Percentiles rank a stretch among this genome's conserved stretches.
Conservation (phyloP, 2,113 vertebrate species). For the Caracal caracal region DNA sequence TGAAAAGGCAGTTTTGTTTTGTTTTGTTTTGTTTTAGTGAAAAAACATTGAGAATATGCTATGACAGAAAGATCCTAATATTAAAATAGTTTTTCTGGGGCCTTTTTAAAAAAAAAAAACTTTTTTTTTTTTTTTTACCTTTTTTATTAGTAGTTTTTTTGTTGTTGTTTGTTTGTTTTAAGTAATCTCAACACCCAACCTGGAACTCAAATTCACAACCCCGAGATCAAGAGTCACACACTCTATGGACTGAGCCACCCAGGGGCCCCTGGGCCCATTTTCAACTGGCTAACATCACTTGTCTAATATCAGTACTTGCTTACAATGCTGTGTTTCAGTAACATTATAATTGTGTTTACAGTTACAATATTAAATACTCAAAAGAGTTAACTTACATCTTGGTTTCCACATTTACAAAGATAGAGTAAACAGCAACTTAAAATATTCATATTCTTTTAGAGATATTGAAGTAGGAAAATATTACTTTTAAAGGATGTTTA, state of each 20-base stretch:
- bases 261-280: not conserved
- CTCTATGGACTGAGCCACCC: not conserved
- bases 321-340: not conserved
- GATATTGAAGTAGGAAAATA: not conserved
- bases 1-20: not conserved
- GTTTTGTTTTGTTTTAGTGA: not conserved
- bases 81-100: conserved; percentile 18
- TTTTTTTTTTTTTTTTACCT: not conserved
- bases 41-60: conserved; percentile 47
- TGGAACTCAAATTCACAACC: not conserved
- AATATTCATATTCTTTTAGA: conserved; percentile 15
- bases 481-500: conserved; percentile 27
- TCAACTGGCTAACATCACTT: not conserved
- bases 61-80: conserved; percentile 39
- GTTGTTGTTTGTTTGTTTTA: not conserved
- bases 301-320: not conserved
- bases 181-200: not conserved
- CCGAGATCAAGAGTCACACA: not conserved
- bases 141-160: not conserved
- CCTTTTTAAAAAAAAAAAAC: not conserved
- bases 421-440: conserved; percentile 17
- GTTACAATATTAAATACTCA: conserved; percentile 36
- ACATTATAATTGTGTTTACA: conserved; percentile 31
- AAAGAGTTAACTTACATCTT: conserved; percentile 31
- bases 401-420: conserved; percentile 41